Evolutionary conservation across 1,140 invertebrate species (phyloP).

Genomic region (Himalopsyche phryganea): DNA sequence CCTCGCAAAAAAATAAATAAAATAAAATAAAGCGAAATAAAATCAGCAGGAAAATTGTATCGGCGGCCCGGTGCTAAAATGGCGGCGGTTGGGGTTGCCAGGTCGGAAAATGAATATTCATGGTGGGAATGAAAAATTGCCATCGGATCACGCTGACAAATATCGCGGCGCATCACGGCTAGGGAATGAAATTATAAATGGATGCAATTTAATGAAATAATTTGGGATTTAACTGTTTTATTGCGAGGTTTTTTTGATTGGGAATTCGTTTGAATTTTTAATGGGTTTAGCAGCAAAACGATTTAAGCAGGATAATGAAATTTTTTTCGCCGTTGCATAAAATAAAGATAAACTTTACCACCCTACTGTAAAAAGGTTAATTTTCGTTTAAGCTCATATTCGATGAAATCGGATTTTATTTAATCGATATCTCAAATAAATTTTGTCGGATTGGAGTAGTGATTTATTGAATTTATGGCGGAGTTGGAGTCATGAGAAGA

Average conservation of each 20-base stretch:
- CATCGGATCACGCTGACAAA: slow-evolving; percentile 34
- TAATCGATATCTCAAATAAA: too few relatives aligned
- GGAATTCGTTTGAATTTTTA: slow-evolving; percentile 17
- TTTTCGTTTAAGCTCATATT: too few relatives aligned
- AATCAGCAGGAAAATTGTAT: slow-evolving; percentile 14
- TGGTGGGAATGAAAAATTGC: slow-evolving; percentile 34
- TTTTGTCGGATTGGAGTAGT: too few relatives aligned
- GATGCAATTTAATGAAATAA: slow-evolving; percentile 30
- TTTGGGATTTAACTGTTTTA: slow-evolving; percentile 27
- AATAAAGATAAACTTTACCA: too few relatives aligned
- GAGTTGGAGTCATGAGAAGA: too few relatives aligned
- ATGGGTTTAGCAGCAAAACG: too few relatives aligned
- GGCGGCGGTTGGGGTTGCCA: slow-evolving; percentile 16
- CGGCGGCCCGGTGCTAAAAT: slow-evolving; percentile 16
- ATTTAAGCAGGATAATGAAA: too few relatives aligned
- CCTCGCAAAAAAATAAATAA: not conserved
- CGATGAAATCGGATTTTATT: too few relatives aligned
- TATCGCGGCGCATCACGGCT: slow-evolving; percentile 17
- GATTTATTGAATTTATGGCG: too few relatives aligned
- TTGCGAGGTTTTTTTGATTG: slow-evolving; percentile 11
- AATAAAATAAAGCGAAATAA: not conserved
- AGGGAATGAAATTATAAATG: slow-evolving; percentile 26
- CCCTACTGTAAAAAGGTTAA: too few relatives aligned
- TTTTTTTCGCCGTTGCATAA: too few relatives aligned
- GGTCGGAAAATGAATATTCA: slow-evolving; percentile 33